A percentile compares a stretch with the other conserved stretches of the same genome.
phyloP scores from a whole-genome alignment of 2,797 vertebrate genomes.

The Pangasius krempfi region DNA sequence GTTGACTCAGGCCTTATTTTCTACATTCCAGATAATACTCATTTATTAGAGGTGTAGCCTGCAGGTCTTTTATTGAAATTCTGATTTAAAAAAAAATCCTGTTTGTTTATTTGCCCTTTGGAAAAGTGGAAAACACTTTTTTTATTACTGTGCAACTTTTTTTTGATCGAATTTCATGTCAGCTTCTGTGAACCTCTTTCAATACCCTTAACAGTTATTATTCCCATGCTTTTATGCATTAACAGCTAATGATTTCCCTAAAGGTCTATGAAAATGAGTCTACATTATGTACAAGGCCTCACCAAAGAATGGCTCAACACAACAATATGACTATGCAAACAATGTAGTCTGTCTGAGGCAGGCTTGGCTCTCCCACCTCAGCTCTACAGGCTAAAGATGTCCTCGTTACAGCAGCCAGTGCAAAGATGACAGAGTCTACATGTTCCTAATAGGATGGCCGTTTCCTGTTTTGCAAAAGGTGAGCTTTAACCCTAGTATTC shows the following conservation, averaged over 20 bases:
- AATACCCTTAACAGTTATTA: background rate
- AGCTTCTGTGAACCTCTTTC: background rate
- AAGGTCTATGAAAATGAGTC: constrained; percentile 50
- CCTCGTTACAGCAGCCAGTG: constrained; percentile 62
- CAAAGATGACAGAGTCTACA: constrained; percentile 63
- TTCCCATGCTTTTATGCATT: constrained; percentile 21
- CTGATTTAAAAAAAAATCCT: background rate
- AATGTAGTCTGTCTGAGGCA: constrained; percentile 71
- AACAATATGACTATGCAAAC: constrained; percentile 71
- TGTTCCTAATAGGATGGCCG: constrained; percentile 62
- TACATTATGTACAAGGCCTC: constrained; percentile 56
- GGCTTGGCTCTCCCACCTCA: constrained; percentile 76
- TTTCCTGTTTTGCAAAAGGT: constrained; percentile 72
- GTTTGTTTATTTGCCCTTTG: background rate
- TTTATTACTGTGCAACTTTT: background rate
- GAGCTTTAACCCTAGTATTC: constrained; percentile 67
- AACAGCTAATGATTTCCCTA: constrained; percentile 37
- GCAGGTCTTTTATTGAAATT: background rate
- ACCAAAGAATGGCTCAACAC: constrained; percentile 58
- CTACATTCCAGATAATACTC: background rate
- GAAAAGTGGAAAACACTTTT: background rate
- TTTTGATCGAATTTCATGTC: background rate
- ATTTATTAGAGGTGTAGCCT: background rate
- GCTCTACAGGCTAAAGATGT: constrained; percentile 44
- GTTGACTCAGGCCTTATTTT: background rate